A percentile compares a stretch with the other conserved stretches of the same genome.
Evolutionary conservation across 1,140 invertebrate genomes (phyloP).

Genomic region (Harpegnathos saltator): DNA sequence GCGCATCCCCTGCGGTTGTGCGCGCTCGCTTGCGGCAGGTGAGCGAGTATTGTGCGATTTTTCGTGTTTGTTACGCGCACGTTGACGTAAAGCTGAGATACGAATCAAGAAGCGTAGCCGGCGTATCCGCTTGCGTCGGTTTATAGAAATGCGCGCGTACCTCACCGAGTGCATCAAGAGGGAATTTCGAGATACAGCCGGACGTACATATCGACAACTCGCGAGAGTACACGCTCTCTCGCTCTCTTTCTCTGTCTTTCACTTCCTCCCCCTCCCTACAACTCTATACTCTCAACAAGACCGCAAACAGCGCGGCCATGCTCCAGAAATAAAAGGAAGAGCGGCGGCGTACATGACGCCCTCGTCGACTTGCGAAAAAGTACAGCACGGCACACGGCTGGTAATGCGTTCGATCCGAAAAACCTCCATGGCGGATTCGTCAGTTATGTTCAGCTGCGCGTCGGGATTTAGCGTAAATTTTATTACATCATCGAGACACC

Average conservation of each 20-base stretch:
- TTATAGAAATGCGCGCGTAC: slow-evolving; percentile 54
- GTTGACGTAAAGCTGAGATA: slow-evolving; percentile 19
- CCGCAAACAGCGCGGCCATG: slow-evolving; percentile 37
- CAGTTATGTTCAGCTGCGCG: slow-evolving; percentile 40
- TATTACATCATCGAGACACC: slow-evolving; percentile 39
- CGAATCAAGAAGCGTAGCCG: slow-evolving; percentile 36
- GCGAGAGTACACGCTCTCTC: slow-evolving; percentile 20
- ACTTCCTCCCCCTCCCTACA: too few species aligned
- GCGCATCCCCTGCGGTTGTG: neutral
- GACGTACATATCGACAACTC: slow-evolving; percentile 51
- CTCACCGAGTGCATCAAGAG: slow-evolving; percentile 41
- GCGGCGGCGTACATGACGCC: neutral
- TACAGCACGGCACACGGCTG: slow-evolving; percentile 12
- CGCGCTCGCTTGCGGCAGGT: neutral
- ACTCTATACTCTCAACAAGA: slow-evolving; percentile 50
- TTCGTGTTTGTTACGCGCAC: neutral
- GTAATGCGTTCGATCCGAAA: slow-evolving; percentile 58
- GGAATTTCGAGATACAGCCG: slow-evolving; percentile 37
- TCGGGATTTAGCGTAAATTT: slow-evolving; percentile 33
- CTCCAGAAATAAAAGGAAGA: slow-evolving; percentile 45
- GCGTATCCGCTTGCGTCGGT: slow-evolving; percentile 41
- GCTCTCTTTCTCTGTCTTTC: too few species aligned
- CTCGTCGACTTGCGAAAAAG: slow-evolving; percentile 48
- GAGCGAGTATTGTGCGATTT: slow-evolving; percentile 11
- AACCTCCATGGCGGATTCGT: slow-evolving; percentile 22